These are phyloP conservation scores for Drosophila stalkeri DNA, from an alignment of 2,888 invertebrate species.

Conservation along the genomic window DNA sequence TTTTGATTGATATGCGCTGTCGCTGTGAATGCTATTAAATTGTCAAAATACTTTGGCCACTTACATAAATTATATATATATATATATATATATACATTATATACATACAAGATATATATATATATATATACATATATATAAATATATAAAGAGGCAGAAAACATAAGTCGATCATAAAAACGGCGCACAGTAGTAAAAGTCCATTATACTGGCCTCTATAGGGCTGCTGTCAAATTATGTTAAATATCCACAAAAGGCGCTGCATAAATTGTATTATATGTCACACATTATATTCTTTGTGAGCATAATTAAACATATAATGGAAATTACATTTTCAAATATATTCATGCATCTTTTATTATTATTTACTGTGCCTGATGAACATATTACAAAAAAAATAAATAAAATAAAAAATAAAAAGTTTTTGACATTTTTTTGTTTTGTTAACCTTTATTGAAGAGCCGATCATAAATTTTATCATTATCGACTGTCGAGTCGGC, in stretches of 20 bases:
- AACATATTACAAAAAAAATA: slow-evolving; percentile 48
- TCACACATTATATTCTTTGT: slow-evolving; percentile 58
- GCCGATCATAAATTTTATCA: slow-evolving; percentile 64
- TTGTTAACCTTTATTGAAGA: slow-evolving; percentile 41
- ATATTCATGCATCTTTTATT: slow-evolving; percentile 35
- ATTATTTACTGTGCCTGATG: slow-evolving; percentile 23
- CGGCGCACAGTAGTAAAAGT: slow-evolving; percentile 63
- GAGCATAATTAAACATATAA: slow-evolving; percentile 69
- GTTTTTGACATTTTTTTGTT: slow-evolving; percentile 16
- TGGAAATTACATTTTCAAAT: slow-evolving; percentile 32
- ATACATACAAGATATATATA: slow-evolving; percentile 11
- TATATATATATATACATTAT: slow-evolving; percentile 16
- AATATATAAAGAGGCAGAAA: neutral
- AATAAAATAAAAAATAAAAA: slow-evolving; percentile 31
- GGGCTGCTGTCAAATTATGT: slow-evolving; percentile 57
- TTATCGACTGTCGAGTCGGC: slow-evolving; percentile 51
- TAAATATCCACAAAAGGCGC: slow-evolving; percentile 65
- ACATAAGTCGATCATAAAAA: slow-evolving; percentile 54
- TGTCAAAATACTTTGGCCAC: slow-evolving; percentile 69
- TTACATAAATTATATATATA: slow-evolving; percentile 58
- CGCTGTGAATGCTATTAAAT: slow-evolving; percentile 64
- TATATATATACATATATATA: slow-evolving; percentile 6
- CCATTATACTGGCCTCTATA: slow-evolving; percentile 25
- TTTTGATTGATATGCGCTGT: slow-evolving; percentile 65
- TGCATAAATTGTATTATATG: slow-evolving; percentile 68